These are phyloP conservation scores for Actias luna DNA, from an alignment of 2,888 invertebrate species.

Conservation along the genomic window DNA sequence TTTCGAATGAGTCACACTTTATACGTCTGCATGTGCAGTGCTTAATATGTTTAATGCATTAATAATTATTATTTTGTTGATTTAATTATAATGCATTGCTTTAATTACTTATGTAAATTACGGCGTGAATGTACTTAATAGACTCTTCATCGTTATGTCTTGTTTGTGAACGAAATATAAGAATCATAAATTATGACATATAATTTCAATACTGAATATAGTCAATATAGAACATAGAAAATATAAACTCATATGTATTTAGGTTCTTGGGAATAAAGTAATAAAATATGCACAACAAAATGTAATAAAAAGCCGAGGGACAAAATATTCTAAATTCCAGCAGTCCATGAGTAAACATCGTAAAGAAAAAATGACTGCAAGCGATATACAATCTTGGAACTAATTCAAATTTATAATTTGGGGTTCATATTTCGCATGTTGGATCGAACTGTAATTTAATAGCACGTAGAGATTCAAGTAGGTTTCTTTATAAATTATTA, in stretches of 20 bases:
- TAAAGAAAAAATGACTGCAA: constrained; percentile 6
- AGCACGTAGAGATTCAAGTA: constrained; percentile 39
- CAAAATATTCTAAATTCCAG: constrained; percentile 22
- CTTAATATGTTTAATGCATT: constrained; percentile 24
- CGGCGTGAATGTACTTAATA: neutral
- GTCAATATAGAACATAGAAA: too few species aligned
- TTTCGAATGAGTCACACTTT: constrained; percentile 54
- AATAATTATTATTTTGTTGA: too few species aligned
- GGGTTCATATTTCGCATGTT: constrained; percentile 11
- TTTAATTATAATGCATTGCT: constrained; percentile 13
- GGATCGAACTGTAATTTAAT: constrained; percentile 41
- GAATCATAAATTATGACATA: too few species aligned
- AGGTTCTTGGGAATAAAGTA: neutral
- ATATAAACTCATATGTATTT: neutral
- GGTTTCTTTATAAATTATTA: constrained; percentile 56
- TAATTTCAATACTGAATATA: too few species aligned
- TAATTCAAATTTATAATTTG: constrained; percentile 2
- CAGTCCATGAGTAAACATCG: constrained; percentile 2
- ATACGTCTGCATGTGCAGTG: constrained; percentile 33
- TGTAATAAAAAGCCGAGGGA: constrained; percentile 25
- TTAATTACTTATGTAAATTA: neutral
- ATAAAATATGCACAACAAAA: constrained; percentile 14
- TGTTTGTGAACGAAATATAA: neutral
- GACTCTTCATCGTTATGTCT: neutral
- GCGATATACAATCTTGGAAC: constrained; percentile 9